Percentiles rank a stretch among this genome's conserved stretches.
Conservation (phyloP, 2,888 invertebrate species). For the Nephrotoma guestfalica region DNA sequence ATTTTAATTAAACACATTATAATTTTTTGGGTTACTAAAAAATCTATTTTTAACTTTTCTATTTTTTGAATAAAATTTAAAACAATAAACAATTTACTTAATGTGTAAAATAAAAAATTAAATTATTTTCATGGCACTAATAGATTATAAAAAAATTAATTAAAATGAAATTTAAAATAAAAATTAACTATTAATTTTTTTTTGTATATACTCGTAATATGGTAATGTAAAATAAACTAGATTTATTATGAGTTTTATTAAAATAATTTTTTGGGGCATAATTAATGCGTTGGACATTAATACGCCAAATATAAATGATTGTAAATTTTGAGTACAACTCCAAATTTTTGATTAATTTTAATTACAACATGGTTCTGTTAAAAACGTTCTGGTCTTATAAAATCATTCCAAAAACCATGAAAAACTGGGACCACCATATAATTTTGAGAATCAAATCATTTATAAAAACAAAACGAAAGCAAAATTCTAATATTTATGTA, state of each 20-base stretch:
- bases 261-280: neutral
- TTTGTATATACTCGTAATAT: neutral
- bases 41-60: neutral
- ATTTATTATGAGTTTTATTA: neutral
- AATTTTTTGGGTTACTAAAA: neutral
- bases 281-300: neutral
- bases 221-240: neutral
- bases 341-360: neutral
- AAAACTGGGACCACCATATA: neutral
- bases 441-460: neutral
- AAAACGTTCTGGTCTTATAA: neutral
- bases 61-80: neutral
- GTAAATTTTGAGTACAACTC: neutral
- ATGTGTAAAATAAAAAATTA: neutral
- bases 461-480: neutral
- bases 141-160: neutral
- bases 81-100: neutral
- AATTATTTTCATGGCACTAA: neutral
- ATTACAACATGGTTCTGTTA: neutral
- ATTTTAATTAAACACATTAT: neutral
- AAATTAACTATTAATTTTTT: neutral
- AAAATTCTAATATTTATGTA: neutral
- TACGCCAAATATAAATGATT: neutral
- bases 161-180: neutral
- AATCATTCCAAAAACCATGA: neutral